Conservation (phyloP, 2,888 invertebrate genomes). For the Erannis defoliaria region DNA sequence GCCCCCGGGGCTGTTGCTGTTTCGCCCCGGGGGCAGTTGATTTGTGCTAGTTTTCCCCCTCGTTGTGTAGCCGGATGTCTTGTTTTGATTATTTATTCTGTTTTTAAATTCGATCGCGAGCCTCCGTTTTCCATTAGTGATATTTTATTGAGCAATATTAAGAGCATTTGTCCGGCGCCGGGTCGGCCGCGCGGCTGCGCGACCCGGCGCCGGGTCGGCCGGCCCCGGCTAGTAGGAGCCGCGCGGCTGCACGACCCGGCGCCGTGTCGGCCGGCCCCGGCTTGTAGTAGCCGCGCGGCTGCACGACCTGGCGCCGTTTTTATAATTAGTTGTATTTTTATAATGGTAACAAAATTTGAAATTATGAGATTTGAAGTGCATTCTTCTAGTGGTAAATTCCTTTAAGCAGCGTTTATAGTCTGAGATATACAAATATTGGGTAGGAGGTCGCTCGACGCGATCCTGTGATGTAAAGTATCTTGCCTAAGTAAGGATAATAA, state of each 20-base stretch:
- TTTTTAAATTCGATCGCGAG: slow-evolving; percentile 78
- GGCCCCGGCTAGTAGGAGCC: slow-evolving; percentile 30
- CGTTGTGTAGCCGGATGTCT: slow-evolving; percentile 67
- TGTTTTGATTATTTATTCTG: slow-evolving; percentile 82
- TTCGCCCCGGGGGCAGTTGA: slow-evolving; percentile 80
- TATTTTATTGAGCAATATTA: slow-evolving; percentile 84
- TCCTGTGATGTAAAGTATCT: slow-evolving; percentile 82
- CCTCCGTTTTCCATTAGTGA: slow-evolving; percentile 86
- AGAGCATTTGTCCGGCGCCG: slow-evolving; percentile 76
- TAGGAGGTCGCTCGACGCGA: slow-evolving; percentile 47
- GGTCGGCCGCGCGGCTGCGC: too few species aligned
- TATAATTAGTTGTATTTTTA: slow-evolving; percentile 82
- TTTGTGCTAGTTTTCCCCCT: slow-evolving; percentile 78
- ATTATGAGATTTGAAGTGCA: slow-evolving; percentile 86
- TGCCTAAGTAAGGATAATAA: slow-evolving; percentile 83
- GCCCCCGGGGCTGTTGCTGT: slow-evolving; percentile 83
- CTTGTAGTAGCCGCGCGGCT: not conserved
- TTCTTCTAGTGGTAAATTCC: slow-evolving; percentile 84
- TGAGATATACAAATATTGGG: slow-evolving; percentile 64
- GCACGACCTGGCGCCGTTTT: slow-evolving; percentile 51
- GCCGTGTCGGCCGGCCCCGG: slow-evolving; percentile 38
- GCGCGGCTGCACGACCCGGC: too few species aligned
- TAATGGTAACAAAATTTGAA: slow-evolving; percentile 79
- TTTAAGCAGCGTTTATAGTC: slow-evolving; percentile 82
- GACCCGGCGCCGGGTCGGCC: too few species aligned